Evolutionary conservation across 2,888 invertebrate species (phyloP).

Genomic region (Drosophila dives): DNA sequence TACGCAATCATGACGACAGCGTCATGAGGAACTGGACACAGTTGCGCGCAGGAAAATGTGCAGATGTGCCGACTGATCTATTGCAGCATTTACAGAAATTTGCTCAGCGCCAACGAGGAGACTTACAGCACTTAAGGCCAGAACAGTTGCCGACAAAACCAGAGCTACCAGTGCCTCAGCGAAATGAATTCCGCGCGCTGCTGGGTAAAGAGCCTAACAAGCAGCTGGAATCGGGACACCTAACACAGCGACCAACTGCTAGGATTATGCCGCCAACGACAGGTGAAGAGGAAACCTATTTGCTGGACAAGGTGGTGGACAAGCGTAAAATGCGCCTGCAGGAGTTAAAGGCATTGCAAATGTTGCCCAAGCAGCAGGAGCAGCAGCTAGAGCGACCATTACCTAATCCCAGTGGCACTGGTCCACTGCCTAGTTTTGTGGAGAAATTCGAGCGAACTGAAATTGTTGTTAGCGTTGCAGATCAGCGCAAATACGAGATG

Average conservation of each 20-base stretch:
- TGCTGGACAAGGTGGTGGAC: slow-evolving; percentile 71
- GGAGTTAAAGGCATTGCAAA: slow-evolving; percentile 69
- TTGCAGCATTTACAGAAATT: slow-evolving; percentile 89
- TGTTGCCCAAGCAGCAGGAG: slow-evolving; percentile 30
- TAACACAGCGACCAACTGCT: neutral
- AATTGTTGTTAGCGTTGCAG: slow-evolving; percentile 79
- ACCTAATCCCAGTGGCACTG: slow-evolving; percentile 69
- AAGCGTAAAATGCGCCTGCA: slow-evolving; percentile 80
- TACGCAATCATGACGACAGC: slow-evolving; percentile 88
- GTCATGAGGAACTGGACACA: slow-evolving; percentile 90
- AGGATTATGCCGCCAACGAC: slow-evolving; percentile 2
- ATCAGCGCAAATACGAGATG: slow-evolving; percentile 79
- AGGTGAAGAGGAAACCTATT: slow-evolving; percentile 76
- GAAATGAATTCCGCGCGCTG: slow-evolving; percentile 79
- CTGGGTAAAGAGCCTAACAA: slow-evolving; percentile 63
- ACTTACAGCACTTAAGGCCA: slow-evolving; percentile 55
- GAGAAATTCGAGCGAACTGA: slow-evolving; percentile 80
- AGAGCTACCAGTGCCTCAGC: slow-evolving; percentile 73
- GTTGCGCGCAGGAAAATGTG: slow-evolving; percentile 85
- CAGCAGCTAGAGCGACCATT: slow-evolving; percentile 20
- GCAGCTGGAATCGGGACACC: slow-evolving; percentile 8
- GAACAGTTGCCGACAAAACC: slow-evolving; percentile 59
- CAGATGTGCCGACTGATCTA: slow-evolving; percentile 82
- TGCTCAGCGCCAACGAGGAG: slow-evolving; percentile 86
- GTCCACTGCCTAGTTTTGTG: slow-evolving; percentile 47